Conservation (phyloP, 2,888 invertebrate genomes). For the Protodeltote pygarga region DNA sequence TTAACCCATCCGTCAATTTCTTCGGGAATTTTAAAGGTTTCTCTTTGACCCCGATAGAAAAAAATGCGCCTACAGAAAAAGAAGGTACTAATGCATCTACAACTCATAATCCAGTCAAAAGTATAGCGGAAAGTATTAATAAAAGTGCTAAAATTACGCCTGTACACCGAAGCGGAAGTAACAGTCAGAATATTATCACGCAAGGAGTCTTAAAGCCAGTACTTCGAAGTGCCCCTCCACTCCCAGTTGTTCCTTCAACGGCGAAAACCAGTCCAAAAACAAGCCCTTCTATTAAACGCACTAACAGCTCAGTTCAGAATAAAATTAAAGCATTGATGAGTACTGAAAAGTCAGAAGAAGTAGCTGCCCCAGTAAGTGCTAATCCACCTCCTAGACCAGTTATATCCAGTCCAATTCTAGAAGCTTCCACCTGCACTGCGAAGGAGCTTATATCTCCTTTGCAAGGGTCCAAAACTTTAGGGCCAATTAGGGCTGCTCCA, state of each 20-base stretch:
- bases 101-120: conserved; percentile 36
- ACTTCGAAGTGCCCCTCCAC: conserved; percentile 88
- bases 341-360: conserved; percentile 76
- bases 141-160: conserved; percentile 87
- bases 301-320: conserved; percentile 76
- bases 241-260: conserved; percentile 85
- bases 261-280: conserved; percentile 70
- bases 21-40: conserved; percentile 96
- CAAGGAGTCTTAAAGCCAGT: conserved; percentile 80
- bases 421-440: conserved; percentile 93
- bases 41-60: conserved; percentile 89
- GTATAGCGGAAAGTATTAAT: conserved; percentile 47
- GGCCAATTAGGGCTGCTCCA: conserved; percentile 88
- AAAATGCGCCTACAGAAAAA: conserved; percentile 58
- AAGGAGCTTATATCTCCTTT: conserved; percentile 90
- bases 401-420: conserved; percentile 93
- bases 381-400: conserved; percentile 91
- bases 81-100: conserved; percentile 37
- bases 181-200: conserved; percentile 68
- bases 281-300: conserved; percentile 75
- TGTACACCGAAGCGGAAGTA: conserved; percentile 78
- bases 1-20: conserved; percentile 88
- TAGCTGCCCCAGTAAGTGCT: conserved; percentile 66
- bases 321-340: conserved; percentile 79
- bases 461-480: conserved; percentile 87